phyloP scores from a whole-genome alignment of 2,797 vertebrate species.

The Podargus strigoides region DNA sequence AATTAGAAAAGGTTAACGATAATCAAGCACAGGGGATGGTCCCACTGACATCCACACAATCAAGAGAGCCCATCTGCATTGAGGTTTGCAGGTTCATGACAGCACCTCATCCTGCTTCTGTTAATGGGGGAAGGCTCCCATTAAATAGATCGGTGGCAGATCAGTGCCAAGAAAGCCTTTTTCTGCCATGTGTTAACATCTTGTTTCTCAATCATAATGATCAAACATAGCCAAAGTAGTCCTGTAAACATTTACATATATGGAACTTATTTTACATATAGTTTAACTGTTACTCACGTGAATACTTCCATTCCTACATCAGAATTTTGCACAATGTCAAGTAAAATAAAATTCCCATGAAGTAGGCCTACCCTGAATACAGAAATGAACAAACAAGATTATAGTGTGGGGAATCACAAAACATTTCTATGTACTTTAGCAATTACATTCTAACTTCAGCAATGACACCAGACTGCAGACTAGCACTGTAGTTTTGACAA shows the following conservation, averaged over 20 bases:
- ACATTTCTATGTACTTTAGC: background rate
- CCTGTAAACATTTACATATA: background rate
- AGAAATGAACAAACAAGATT: background rate
- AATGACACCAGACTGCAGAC: background rate
- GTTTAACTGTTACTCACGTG: background rate
- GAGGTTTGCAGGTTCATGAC: background rate
- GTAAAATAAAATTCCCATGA: background rate
- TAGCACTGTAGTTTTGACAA: background rate
- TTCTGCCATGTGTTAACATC: background rate
- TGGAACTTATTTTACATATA: background rate
- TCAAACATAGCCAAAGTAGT: background rate
- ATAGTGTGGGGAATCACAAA: background rate
- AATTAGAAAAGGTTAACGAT: background rate
- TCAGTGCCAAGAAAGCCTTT: background rate
- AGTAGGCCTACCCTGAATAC: background rate
- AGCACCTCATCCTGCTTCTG: background rate
- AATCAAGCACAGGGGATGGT: background rate
- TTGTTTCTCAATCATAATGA: background rate
- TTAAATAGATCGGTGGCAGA: background rate
- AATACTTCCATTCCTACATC: background rate
- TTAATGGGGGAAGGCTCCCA: background rate
- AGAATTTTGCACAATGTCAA: background rate
- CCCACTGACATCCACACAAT: background rate
- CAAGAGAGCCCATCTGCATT: background rate
- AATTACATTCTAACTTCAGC: background rate